Evolutionary conservation across 2,797 vertebrate genomes (phyloP).

Genomic region (Benthosema pterotum): DNA sequence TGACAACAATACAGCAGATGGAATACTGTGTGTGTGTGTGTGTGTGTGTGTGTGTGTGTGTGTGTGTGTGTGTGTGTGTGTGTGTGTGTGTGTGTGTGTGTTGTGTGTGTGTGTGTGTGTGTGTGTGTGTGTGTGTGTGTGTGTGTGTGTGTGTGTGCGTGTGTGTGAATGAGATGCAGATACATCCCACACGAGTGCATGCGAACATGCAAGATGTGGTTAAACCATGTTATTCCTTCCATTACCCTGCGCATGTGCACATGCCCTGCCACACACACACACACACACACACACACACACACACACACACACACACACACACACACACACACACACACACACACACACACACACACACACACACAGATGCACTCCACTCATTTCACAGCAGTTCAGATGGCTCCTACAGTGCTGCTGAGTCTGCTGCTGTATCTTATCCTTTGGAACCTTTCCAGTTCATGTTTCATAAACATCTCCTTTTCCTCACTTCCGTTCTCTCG

Average conservation of each 20-base stretch:
- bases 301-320: constrained; percentile 21
- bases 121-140: constrained; percentile 15
- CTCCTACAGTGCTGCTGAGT: too few species aligned
- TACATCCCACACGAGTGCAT: constrained; percentile 38
- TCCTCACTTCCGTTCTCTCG: background rate
- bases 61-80: background rate
- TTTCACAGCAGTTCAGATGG: too few species aligned
- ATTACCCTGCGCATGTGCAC: constrained; percentile 15
- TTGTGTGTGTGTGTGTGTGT: constrained; percentile 34
- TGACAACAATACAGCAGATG: constrained; percentile 42
- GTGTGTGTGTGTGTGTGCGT: constrained; percentile 28
- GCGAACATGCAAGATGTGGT: too few species aligned
- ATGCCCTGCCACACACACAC: constrained; percentile 9
- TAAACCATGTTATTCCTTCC: too few species aligned
- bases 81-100: constrained; percentile 8
- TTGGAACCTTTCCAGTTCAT: too few species aligned
- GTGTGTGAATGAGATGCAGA: constrained; percentile 29
- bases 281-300: constrained; percentile 12
- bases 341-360: too few species aligned
- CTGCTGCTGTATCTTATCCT: too few species aligned
- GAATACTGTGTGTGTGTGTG: constrained; percentile 12
- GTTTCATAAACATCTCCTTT: too few species aligned
- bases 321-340: background rate
- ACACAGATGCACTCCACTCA: too few species aligned
- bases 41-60: constrained; percentile 1